Base-by-base conservation (phyloP, 1,140 invertebrate species). In the Bombus pyrosoma region DNA sequence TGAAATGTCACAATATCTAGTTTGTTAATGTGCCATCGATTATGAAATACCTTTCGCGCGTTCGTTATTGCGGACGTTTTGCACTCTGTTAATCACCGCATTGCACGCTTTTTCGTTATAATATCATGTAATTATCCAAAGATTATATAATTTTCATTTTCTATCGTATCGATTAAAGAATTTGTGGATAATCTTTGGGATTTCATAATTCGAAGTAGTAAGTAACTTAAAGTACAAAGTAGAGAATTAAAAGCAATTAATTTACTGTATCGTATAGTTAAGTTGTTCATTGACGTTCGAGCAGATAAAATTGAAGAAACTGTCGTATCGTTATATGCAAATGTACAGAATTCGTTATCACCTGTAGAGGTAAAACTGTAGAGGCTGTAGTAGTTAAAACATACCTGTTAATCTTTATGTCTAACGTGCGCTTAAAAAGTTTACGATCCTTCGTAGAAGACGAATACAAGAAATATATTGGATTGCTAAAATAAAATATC, bases 1-100 rank as follows among this genome's bases (percentile, higher is more conserved):
- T 82, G 18, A 53, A 86, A 86, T 83, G 81, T 86, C 73, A 86
- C 53, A 83, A 72, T 47, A 73, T 86, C 75, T 75, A 59, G 72
- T 57, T 69, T 64, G 72, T 72, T 86, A 86, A 86, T 76, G 66
- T 53, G 66, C 13, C 32, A 72, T 59, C 62, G 53, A 77, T 69
- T 43, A 76, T n/a, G 64, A 41, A 15, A 59, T 28, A 68, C 15
- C 69, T 82, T 76, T 15, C 68, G 74, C 47, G 5, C 41, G 34
- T 15, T 68, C 22, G 37, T 59, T 18, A 28, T 64, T 81, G 73
- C 13, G 59, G 28, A 8, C 18, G 13, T 71, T 47, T 72, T n/a
- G 0, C 37, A 22, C 22, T 15, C 8, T 9, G 13, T 53, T 47
- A 68, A 53, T 28, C 8, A n/a, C 5, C 18, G 47, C 47, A 18